Evolutionary conservation across 2,797 vertebrate genomes (phyloP).

Genomic region (Gymnopithys bicolor): DNA sequence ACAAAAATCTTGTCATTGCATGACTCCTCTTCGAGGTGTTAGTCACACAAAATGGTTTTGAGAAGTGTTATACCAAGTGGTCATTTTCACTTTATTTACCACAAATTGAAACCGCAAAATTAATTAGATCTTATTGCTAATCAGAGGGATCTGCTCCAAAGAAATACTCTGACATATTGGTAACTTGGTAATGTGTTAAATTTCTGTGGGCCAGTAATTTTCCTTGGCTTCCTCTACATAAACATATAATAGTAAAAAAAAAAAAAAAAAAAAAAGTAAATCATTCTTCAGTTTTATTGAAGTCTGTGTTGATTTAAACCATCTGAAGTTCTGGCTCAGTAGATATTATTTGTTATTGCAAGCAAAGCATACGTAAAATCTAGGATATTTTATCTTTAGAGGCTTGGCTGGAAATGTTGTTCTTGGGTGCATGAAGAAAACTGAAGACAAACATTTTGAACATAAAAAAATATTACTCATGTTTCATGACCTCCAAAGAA

Average conservation of each 20-base stretch:
- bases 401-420: constrained; percentile 36
- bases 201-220: constrained; percentile 40
- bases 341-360: constrained; percentile 48
- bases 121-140: constrained; percentile 38
- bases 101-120: constrained; percentile 13
- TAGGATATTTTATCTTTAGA: constrained; percentile 42
- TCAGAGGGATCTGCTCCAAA: constrained; percentile 24
- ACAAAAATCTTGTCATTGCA: not conserved
- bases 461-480: not conserved
- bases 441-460: not conserved
- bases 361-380: constrained; percentile 32
- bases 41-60: not conserved
- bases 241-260: constrained; percentile 49
- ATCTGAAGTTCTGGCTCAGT: constrained; percentile 53
- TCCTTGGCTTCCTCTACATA: constrained; percentile 48
- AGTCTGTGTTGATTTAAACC: constrained; percentile 62
- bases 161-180: constrained; percentile 31
- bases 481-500: not conserved
- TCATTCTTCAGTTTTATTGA: constrained; percentile 57
- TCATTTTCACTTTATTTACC: constrained; percentile 30
- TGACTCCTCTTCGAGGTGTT: not conserved
- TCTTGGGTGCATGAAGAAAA: constrained; percentile 21
- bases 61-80: not conserved
- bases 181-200: constrained; percentile 45
- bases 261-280: not conserved